Evolutionary conservation across 2,888 invertebrate genomes (phyloP).

Genomic region (Phragmatobia fuliginosa): DNA sequence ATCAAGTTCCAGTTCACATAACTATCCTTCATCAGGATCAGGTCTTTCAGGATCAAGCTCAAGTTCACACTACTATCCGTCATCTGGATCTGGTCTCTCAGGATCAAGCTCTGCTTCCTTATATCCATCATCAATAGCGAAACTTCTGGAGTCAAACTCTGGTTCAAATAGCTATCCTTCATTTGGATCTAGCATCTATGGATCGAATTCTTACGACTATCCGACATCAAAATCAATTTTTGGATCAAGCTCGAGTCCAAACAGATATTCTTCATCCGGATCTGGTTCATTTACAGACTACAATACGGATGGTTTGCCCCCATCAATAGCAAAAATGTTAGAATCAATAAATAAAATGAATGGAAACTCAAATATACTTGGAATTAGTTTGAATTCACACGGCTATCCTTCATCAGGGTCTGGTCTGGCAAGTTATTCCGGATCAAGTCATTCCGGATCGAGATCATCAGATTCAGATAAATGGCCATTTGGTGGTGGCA

Average conservation of each 20-base stretch:
- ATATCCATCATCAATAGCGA: slow-evolving; percentile 22
- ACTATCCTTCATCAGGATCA: slow-evolving; percentile 2
- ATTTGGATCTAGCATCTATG: slow-evolving; percentile 19
- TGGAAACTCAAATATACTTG: slow-evolving; percentile 17
- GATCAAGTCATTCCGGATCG: slow-evolving; percentile 11
- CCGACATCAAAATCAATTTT: slow-evolving; percentile 19
- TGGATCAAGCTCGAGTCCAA: slow-evolving; percentile 6
- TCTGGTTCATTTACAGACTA: slow-evolving; percentile 39
- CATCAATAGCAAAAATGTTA: background rate
- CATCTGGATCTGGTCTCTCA: slow-evolving; percentile 42
- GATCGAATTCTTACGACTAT: slow-evolving; percentile 1
- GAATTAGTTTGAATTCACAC: slow-evolving; percentile 17
- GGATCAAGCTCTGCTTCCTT: slow-evolving; percentile 27
- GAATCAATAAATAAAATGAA: slow-evolving; percentile 18
- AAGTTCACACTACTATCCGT: slow-evolving; percentile 1
- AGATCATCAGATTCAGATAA: background rate
- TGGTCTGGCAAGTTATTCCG: slow-evolving; percentile 3
- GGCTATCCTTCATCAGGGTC: slow-evolving; percentile 29
- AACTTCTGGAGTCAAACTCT: slow-evolving; percentile 12
- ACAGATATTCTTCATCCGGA: slow-evolving; percentile 36
- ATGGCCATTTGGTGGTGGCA: background rate
- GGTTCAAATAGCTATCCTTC: slow-evolving; percentile 27
- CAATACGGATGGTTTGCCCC: background rate
- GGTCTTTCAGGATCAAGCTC: slow-evolving; percentile 36
- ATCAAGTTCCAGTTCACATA: background rate